Evolutionary conservation across 2,888 invertebrate species (phyloP).

Genomic region (Boloria selene): DNA sequence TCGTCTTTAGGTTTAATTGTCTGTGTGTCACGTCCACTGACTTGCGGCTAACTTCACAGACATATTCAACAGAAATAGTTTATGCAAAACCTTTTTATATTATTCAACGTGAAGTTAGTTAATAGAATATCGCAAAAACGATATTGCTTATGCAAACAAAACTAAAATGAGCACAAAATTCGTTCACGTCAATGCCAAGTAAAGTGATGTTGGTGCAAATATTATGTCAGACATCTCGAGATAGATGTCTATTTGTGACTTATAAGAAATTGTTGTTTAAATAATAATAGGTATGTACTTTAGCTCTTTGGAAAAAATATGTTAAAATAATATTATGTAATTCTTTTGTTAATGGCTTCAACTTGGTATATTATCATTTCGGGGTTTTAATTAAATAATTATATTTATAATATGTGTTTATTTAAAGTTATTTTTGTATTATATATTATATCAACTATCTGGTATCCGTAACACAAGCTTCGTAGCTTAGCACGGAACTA

Average conservation of each 20-base stretch:
- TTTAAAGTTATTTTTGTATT: too few relatives aligned
- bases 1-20: too few relatives aligned
- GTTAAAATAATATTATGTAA: too few relatives aligned
- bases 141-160: slow-evolving; percentile 3
- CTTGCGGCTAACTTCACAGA: not conserved
- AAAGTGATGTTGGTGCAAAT: slow-evolving; percentile 4
- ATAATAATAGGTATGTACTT: not conserved
- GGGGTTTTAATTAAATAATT: too few relatives aligned
- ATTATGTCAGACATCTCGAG: slow-evolving; percentile 16
- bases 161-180: slow-evolving; percentile 12
- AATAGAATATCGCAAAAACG: not conserved
- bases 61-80: not conserved
- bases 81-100: not conserved
- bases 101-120: not conserved
- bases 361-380: too few relatives aligned
- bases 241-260: slow-evolving; percentile 10
- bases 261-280: not conserved
- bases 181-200: slow-evolving; percentile 2
- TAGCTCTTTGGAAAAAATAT: too few relatives aligned
- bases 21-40: too few relatives aligned
- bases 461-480: too few relatives aligned
- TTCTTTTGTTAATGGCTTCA: too few relatives aligned
- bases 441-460: too few relatives aligned
- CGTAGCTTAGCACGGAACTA: too few relatives aligned
- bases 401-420: too few relatives aligned